Conservation (phyloP, 2,888 invertebrate species). For the Pilophorus perplexus region DNA sequence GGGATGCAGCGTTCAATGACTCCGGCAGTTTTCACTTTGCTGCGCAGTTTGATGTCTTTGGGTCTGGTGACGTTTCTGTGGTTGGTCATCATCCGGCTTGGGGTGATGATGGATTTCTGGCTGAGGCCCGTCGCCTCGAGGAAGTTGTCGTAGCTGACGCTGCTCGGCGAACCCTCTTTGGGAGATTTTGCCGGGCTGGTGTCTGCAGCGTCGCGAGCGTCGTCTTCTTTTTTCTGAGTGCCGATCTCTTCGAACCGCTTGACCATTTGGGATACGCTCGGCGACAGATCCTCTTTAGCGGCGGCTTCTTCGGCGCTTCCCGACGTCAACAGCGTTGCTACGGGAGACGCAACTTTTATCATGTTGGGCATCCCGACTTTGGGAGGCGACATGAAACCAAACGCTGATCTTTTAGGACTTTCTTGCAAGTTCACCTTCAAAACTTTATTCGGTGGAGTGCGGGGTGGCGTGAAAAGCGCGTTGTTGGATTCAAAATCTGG, state of each 20-base stretch:
- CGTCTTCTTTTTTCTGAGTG: constrained; percentile 51
- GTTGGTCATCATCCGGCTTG: constrained; percentile 67
- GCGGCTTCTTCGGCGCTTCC: constrained; percentile 45
- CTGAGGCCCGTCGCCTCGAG: constrained; percentile 75
- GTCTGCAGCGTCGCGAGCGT: constrained; percentile 48
- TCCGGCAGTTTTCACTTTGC: constrained; percentile 62
- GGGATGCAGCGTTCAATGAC: constrained; percentile 55
- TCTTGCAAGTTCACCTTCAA: constrained; percentile 44
- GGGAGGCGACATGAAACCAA: constrained; percentile 42
- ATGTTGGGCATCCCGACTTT: constrained; percentile 45
- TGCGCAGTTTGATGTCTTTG: constrained; percentile 73
- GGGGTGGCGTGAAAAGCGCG: constrained; percentile 33
- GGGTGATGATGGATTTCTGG: constrained; percentile 72
- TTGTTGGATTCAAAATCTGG: background rate
- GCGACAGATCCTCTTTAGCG: constrained; percentile 49
- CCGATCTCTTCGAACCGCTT: constrained; percentile 48
- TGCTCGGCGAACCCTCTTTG: constrained; percentile 50
- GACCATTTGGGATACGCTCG: constrained; percentile 50
- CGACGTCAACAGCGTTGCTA: constrained; percentile 45
- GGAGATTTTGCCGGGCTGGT: constrained; percentile 53
- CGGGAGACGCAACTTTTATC: constrained; percentile 48
- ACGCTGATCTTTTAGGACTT: constrained; percentile 41
- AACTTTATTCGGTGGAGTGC: constrained; percentile 31
- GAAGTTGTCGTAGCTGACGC: constrained; percentile 65
- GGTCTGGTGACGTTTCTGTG: constrained; percentile 74